phyloP scores from a whole-genome alignment of 2,888 invertebrate genomes.

The Phyllotreta striolata region DNA sequence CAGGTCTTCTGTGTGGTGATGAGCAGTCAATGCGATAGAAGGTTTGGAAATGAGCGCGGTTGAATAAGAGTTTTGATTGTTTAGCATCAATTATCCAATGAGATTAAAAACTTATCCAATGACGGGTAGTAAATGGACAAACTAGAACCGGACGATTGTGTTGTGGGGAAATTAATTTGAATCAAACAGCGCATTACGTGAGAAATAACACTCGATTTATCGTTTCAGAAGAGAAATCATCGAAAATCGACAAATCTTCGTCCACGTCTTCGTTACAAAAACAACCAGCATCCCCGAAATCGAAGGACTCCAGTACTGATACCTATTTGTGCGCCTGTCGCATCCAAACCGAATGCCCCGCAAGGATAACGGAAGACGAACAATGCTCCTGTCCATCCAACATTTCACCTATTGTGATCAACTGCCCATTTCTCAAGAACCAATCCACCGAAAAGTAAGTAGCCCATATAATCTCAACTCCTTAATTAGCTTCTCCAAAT shows the following conservation, averaged over 20 bases:
- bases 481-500: too few species aligned
- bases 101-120: neutral
- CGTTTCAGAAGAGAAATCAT: neutral
- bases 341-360: neutral
- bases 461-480: too few species aligned
- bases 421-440: neutral
- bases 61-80: too few species aligned
- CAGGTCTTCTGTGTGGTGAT: neutral
- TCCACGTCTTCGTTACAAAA: conserved; percentile 7
- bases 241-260: conserved; percentile 3
- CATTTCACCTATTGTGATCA: neutral
- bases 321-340: conserved; percentile 8
- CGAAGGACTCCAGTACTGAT: conserved; percentile 16
- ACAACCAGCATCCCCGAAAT: conserved; percentile 4
- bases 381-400: neutral
- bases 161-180: neutral
- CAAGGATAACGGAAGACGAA: conserved; percentile 5
- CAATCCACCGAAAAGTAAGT: too few species aligned
- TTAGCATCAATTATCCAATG: conserved; percentile 1
- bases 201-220: conserved; percentile 3
- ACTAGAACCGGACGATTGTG: conserved; percentile 1
- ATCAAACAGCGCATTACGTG: neutral
- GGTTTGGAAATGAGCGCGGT: too few species aligned
- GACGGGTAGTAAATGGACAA: conserved; percentile 14
- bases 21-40: neutral